These are phyloP conservation scores for Cerceris rybyensis DNA, from an alignment of 2,888 invertebrate species.

Conservation along the genomic window DNA sequence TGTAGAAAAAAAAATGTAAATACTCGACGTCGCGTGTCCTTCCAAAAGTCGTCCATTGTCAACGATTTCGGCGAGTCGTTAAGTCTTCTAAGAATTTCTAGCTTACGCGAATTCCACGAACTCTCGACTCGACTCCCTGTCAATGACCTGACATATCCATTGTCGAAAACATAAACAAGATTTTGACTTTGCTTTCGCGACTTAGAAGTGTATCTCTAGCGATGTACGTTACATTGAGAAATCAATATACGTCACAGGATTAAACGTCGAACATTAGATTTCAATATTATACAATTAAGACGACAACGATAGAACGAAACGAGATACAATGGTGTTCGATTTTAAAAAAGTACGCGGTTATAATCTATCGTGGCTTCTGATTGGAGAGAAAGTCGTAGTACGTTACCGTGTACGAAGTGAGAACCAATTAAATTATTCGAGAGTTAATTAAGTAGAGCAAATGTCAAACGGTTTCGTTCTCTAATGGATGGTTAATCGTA, in stretches of 20 bases:
- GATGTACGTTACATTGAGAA: slow-evolving; percentile 35
- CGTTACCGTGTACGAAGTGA: not conserved
- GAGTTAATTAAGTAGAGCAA: not conserved
- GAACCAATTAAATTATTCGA: slow-evolving; percentile 3
- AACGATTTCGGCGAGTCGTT: slow-evolving; percentile 16
- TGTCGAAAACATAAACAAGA: not conserved
- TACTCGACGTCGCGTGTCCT: slow-evolving; percentile 26
- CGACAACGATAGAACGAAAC: too few species aligned
- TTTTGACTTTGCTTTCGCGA: not conserved
- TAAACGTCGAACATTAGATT: too few species aligned
- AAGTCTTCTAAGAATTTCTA: too few species aligned
- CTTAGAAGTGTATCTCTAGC: slow-evolving; percentile 15
- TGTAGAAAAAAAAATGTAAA: slow-evolving; percentile 10
- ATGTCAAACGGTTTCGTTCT: not conserved
- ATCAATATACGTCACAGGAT: slow-evolving; percentile 40
- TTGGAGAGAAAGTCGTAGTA: not conserved
- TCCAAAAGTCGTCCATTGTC: slow-evolving; percentile 7
- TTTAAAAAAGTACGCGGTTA: not conserved
- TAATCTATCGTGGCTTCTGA: not conserved
- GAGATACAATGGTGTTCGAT: too few species aligned
- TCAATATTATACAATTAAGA: too few species aligned
- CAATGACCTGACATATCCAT: slow-evolving; percentile 4
- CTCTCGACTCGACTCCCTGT: not conserved
- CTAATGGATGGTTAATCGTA: slow-evolving; percentile 1
- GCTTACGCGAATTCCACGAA: not conserved